phyloP scores from a whole-genome alignment of 2,113 vertebrate species.

The Ophthalmolycus amberensis region DNA sequence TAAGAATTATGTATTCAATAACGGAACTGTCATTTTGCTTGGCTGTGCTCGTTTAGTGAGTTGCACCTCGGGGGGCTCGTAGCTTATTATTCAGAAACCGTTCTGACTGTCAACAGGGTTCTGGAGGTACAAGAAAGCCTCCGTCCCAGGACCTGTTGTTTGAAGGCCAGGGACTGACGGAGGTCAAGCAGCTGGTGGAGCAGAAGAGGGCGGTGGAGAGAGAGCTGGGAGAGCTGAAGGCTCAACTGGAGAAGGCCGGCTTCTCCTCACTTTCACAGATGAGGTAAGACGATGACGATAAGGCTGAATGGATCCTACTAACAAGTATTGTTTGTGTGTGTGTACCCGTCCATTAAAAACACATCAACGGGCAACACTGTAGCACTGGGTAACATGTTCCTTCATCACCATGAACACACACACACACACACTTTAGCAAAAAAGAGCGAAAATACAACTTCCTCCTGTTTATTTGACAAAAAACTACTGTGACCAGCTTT shows the following conservation, averaged over 20 bases:
- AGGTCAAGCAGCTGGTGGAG: conserved; percentile 83
- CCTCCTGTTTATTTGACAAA: too few relatives aligned
- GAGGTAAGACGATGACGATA: conserved; percentile 78
- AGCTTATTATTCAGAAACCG: neutral
- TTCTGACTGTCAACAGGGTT: conserved; percentile 23
- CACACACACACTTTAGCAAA: too few relatives aligned
- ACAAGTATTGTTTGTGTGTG: neutral
- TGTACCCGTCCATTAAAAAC: neutral
- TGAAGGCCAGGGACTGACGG: conserved; percentile 75
- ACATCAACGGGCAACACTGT: neutral
- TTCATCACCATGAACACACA: neutral
- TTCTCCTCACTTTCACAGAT: conserved; percentile 92
- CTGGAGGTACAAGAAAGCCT: neutral
- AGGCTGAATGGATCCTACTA: neutral
- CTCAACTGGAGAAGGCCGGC: conserved; percentile 89
- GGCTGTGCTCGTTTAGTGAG: neutral
- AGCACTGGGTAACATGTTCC: too few relatives aligned
- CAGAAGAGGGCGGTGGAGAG: conserved; percentile 85
- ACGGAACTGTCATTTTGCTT: neutral
- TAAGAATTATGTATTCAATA: neutral
- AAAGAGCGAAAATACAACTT: too few relatives aligned
- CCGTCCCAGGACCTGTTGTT: neutral
- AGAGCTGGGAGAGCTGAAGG: conserved; percentile 89
- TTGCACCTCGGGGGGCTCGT: neutral
- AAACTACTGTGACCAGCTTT: too few relatives aligned